These are phyloP conservation scores for Danio tinwini DNA, from an alignment of 2,797 vertebrate species.

Conservation along the genomic window DNA sequence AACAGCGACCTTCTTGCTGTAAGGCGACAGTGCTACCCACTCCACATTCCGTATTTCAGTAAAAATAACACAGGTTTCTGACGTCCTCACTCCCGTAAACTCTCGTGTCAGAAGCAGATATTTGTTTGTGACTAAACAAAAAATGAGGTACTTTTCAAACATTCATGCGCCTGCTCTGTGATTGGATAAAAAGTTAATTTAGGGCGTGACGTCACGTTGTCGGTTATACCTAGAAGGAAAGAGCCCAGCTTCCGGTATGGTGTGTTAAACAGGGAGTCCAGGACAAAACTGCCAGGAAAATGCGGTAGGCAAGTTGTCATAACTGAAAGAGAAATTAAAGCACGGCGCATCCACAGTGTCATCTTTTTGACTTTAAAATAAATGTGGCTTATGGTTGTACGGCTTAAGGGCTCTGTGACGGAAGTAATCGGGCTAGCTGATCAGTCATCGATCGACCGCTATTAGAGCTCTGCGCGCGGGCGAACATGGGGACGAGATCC, in stretches of 20 bases:
- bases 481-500: constrained; percentile 79
- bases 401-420: constrained; percentile 9
- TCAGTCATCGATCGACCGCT: constrained; percentile 21
- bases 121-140: neutral
- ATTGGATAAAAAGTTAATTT: constrained; percentile 55
- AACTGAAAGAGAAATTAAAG: constrained; percentile 10
- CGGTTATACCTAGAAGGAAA: constrained; percentile 43
- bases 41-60: too few species aligned
- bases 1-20: too few species aligned
- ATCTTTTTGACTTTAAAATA: neutral
- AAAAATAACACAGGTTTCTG: neutral
- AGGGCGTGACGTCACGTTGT: constrained; percentile 41
- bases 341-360: neutral
- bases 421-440: constrained; percentile 37
- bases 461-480: constrained; percentile 21
- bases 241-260: constrained; percentile 68
- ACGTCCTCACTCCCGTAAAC: neutral
- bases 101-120: neutral
- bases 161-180: neutral
- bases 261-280: constrained; percentile 57
- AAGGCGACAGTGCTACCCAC: too few species aligned
- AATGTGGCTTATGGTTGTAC: constrained; percentile 20
- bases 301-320: constrained; percentile 62
- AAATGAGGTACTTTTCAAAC: constrained; percentile 26
- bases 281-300: constrained; percentile 68